Percentiles rank a stretch among this genome's conserved stretches.
These are phyloP conservation scores for Empis livida DNA, from an alignment of 2,888 invertebrate genomes.

Conservation along the genomic window DNA sequence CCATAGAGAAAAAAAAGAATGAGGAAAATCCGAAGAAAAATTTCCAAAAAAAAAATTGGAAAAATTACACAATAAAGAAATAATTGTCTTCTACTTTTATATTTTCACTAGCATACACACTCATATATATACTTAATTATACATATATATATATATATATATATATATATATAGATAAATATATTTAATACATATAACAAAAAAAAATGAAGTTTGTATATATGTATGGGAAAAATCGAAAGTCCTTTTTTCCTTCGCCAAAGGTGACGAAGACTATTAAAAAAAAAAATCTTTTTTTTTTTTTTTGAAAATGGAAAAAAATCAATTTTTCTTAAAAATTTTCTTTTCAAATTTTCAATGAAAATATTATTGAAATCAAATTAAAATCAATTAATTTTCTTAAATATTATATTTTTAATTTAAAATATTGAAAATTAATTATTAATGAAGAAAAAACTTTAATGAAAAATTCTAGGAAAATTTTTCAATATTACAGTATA, in stretches of 20 bases:
- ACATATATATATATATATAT: no score
- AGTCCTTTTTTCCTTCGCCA: conserved; percentile 11
- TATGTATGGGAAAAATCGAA: conserved; percentile 15
- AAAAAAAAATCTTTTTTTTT: background rate
- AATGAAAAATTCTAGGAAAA: background rate
- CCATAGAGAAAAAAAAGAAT: no score
- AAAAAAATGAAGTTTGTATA: conserved; percentile 22
- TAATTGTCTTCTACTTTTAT: background rate
- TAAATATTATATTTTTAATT: conserved; percentile 13
- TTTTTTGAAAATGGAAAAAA: no score
- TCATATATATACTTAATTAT: background rate
- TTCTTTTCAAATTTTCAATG: conserved; percentile 1
- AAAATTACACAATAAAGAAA: no score
- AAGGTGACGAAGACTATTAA: background rate
- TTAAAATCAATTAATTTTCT: conserved; percentile 22
- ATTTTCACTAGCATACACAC: conserved; percentile 6
- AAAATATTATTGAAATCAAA: conserved; percentile 13
- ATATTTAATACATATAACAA: conserved; percentile 5
- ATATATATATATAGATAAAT: no score
- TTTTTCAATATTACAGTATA: background rate
- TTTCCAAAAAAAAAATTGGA: no score
- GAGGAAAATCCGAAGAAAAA: no score
- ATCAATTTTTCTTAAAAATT: no score
- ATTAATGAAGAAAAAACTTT: no score
- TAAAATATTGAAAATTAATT: background rate